Base-by-base conservation (phyloP, 2,113 vertebrate genomes). In the Halcyon malimbica region DNA sequence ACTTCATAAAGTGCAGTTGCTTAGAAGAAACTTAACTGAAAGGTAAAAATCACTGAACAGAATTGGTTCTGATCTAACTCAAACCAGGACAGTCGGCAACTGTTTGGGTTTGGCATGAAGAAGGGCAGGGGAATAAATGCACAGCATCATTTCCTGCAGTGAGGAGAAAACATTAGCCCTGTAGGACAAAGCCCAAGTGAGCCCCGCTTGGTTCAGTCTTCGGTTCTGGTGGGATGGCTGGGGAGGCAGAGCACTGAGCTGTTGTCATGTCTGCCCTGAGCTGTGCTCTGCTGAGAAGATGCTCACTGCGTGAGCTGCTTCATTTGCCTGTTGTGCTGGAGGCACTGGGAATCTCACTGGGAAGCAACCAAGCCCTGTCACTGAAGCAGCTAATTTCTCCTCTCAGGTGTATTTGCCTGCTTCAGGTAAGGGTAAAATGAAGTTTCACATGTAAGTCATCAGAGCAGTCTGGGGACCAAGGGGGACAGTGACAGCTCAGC, bases 311-410 rank as follows among this genome's bases (percentile, higher is more conserved):
- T 44, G 63, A 94, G 50, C 68, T 70, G 77, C 73, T 90, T 91
- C 50, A 54, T 95, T 91, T 89, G 41, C 33, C 44, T 2, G 0
- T 57, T 44, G 37, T 93, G 83, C 73, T 74, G 51, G 37, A 81
- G 69, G 81, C 37, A 9, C 69, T 54, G 65, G 37, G 42, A 89
- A 91, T 42, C 77, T 81, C 60, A 50, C 31, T 51, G 13, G 50
- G 50, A n/a, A 59, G 93, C 17, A 87, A 13, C 46, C 5, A n/a
- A 87, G n/a, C 44, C 89, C 53, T 5, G 5, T 62, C 89, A 59
- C 37, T 87, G 87, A 78, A 89, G 84, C 90, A 93, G 81, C 24
- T 93, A 89, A 89, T 91, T 95, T 89, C 77, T 94, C 56, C 64
- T 93, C 65, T 41, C 39, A 91, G 46, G 77, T 90, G 37, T 70